These are phyloP conservation scores for Ciconia nigra DNA, from an alignment of 2,797 vertebrate genomes.

Conservation along the genomic window DNA sequence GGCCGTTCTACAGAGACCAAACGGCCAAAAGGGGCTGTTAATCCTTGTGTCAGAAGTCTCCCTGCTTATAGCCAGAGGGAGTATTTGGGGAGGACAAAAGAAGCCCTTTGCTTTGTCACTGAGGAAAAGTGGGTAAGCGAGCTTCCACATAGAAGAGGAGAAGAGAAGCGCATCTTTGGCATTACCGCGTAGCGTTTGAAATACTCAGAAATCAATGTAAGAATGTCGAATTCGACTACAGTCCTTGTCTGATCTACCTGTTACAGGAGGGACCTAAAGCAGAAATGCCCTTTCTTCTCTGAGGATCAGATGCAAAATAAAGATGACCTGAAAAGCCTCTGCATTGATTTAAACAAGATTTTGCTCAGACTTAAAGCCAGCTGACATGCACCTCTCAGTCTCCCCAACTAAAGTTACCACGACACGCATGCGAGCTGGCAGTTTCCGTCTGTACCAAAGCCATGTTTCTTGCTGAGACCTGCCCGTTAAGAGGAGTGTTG, in stretches of 20 bases:
- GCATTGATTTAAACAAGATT: background rate
- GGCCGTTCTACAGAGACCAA: background rate
- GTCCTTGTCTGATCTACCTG: no score
- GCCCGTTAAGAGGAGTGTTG: no score
- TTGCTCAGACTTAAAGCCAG: background rate
- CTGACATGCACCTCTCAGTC: background rate
- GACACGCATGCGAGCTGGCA: rapidly evolving
- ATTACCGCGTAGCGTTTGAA: background rate
- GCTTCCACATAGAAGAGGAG: background rate
- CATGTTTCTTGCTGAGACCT: rapidly evolving
- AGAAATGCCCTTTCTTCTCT: background rate
- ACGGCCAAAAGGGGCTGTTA: background rate
- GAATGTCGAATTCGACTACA: background rate
- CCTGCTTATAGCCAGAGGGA: background rate
- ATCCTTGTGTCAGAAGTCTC: background rate
- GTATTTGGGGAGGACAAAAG: background rate
- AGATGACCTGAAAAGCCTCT: background rate
- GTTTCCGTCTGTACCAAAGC: background rate
- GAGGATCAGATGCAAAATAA: background rate
- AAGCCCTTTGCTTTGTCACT: background rate
- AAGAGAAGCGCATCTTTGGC: background rate
- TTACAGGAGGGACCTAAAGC: background rate
- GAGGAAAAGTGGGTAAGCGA: background rate
- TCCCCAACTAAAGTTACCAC: background rate
- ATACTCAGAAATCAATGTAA: background rate